Percentiles rank a stretch among this genome's conserved stretches.
Evolutionary conservation across 2,113 vertebrate genomes (phyloP).

Genomic region (Nematolebias whitei): DNA sequence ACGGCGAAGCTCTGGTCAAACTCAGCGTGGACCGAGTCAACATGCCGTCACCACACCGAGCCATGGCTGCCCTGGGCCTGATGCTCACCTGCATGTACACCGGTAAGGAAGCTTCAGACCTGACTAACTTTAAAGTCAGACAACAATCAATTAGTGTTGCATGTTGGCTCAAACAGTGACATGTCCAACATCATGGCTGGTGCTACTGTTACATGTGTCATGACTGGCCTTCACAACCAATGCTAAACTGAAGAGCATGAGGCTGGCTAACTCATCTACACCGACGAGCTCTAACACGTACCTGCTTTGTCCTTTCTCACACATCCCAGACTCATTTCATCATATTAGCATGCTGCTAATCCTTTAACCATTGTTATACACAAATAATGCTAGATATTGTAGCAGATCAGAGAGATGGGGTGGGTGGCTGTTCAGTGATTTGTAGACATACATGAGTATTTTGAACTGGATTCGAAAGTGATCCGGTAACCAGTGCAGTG

Average conservation of each 20-base stretch:
- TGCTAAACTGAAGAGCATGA: no score
- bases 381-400: no score
- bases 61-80: slow-evolving; percentile 96
- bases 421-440: no score
- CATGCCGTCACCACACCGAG: slow-evolving; percentile 93
- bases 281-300: background rate
- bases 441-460: no score
- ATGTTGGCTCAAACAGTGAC: slow-evolving; percentile 7
- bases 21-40: slow-evolving; percentile 96
- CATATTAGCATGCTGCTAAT: background rate
- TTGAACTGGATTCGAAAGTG: no score
- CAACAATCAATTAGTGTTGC: background rate
- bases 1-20: slow-evolving; percentile 92
- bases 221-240: no score
- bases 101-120: slow-evolving; percentile 80
- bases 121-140: background rate
- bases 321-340: background rate
- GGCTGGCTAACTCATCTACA: slow-evolving; percentile 13
- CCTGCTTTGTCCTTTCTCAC: background rate
- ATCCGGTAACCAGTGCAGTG: no score
- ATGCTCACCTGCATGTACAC: slow-evolving; percentile 99
- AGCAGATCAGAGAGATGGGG: no score
- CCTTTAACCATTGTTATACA: background rate
- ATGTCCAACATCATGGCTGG: slow-evolving; percentile 9
- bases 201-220: slow-evolving; percentile 12